Percentiles rank a stretch among this genome's conserved stretches.
These are phyloP conservation scores for Heliothis subflexa DNA, from an alignment of 1,140 invertebrate species.

Conservation along the genomic window DNA sequence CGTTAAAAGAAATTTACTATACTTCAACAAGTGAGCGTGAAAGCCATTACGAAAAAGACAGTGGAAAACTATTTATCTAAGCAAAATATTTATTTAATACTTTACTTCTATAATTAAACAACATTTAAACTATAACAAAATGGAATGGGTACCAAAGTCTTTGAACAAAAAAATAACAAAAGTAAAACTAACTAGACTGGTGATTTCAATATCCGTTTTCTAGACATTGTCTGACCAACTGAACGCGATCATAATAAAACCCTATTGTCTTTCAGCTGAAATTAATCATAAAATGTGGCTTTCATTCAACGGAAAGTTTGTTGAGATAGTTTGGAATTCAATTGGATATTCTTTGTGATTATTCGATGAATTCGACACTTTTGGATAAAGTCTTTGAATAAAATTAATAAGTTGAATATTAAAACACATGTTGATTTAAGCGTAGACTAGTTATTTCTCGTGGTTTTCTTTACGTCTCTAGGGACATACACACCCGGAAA, in stretches of 20 bases:
- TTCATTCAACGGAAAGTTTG: background rate
- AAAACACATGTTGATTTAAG: too few species aligned
- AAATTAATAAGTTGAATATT: background rate
- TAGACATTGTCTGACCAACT: background rate
- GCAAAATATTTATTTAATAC: too few species aligned
- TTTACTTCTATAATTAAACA: too few species aligned
- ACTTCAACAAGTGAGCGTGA: background rate
- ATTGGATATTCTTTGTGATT: background rate
- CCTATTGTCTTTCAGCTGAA: background rate
- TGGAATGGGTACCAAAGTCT: background rate
- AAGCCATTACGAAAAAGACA: background rate
- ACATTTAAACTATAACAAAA: background rate
- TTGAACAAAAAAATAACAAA: constrained; percentile 10
- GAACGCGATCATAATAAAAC: background rate
- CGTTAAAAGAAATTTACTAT: too few species aligned
- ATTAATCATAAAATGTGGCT: background rate
- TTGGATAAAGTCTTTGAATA: background rate
- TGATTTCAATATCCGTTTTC: constrained; percentile 28
- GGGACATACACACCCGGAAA: too few species aligned
- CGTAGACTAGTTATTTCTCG: too few species aligned
- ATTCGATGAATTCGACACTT: too few species aligned
- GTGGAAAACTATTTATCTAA: too few species aligned
- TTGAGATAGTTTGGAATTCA: background rate
- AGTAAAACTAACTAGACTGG: constrained; percentile 14
- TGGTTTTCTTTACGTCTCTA: too few species aligned